phyloP scores from a whole-genome alignment of 2,113 vertebrate species.

The Callopanchax toddi region DNA sequence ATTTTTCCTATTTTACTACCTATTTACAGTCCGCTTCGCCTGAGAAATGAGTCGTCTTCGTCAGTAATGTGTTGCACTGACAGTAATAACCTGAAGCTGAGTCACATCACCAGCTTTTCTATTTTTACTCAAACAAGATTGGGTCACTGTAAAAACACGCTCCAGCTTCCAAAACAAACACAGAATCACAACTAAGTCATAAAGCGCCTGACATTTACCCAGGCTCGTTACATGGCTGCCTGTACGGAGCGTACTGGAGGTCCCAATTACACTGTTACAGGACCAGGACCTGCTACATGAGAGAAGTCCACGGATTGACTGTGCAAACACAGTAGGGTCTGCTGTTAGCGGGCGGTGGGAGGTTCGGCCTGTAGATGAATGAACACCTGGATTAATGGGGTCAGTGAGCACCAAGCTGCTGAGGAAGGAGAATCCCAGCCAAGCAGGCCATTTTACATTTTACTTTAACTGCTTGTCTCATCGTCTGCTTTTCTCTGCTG shows the following conservation, averaged over 20 bases:
- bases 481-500: constrained; percentile 58
- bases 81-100: constrained; percentile 52
- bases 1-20: constrained; percentile 47
- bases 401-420: constrained; percentile 70
- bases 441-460: constrained; percentile 68
- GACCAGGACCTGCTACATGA: constrained; percentile 36
- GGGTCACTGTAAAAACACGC: constrained; percentile 62
- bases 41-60: constrained; percentile 36
- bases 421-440: constrained; percentile 71
- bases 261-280: constrained; percentile 26
- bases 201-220: constrained; percentile 75
- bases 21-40: constrained; percentile 37
- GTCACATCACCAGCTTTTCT: constrained; percentile 30
- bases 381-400: constrained; percentile 78
- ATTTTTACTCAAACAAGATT: constrained; percentile 25
- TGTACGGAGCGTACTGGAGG: constrained; percentile 58
- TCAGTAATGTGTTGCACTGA: constrained; percentile 45
- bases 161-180: constrained; percentile 66
- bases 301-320: constrained; percentile 7
- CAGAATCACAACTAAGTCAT: constrained; percentile 64
- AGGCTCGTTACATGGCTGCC: constrained; percentile 62
- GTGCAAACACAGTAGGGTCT: constrained; percentile 52
- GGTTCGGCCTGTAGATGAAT: constrained; percentile 72
- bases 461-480: constrained; percentile 63
- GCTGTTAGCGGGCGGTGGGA: constrained; percentile 56